Base-by-base conservation (phyloP, 2,113 vertebrate species). In the Ctenomys sociabilis region DNA sequence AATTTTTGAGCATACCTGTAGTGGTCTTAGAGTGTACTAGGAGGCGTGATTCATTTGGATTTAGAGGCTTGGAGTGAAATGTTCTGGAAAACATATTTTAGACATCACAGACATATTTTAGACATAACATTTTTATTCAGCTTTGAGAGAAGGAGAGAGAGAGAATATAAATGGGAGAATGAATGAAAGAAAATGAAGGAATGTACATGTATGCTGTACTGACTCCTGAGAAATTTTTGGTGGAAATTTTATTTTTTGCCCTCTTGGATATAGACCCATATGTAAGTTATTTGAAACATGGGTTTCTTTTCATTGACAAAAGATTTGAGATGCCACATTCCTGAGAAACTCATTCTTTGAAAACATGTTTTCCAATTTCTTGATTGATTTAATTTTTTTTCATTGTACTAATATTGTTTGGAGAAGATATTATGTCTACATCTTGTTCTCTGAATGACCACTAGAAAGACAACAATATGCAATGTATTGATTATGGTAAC, bases 1-100 rank as follows among this genome's bases (percentile, higher is more conserved):
- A 92, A 61, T n/a, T 63, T 92, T 96, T 88, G 70, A 91, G 92
- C 90, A 94, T 22, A 94, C 52, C 35, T 91, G 66, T 85, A 49
- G 16, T 89, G 35, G 26, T 86, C 57, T 96, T 70, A 84, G 40
- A 28, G 96, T 96, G 43, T 40, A 0, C 91, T 72, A 49, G 4
- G n/a, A 45, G 32, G 9, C n/a, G 63, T 83, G 64, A 24, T 85
- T 85, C 59, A 90, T 17, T 88, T 73, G 45, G 49, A 49, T 73
- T 78, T 96, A 66, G n/a, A 92, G 52, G 82, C 37, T 96, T 68
- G 3, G 1, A 80, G 11, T 59, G 75, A 63, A 54, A 85, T 30
- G 24, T 93, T 91, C 49, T 57, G 57, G 75, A 30, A 92, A 70
- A 70, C 24, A 32, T 49, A 40, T 84, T 93, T 78, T 54, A 86